Evolutionary conservation across 1,140 invertebrate species (phyloP), one percentile per base, ranked within the genome.

Genomic region (Hylyphantes graminicola): DNA sequence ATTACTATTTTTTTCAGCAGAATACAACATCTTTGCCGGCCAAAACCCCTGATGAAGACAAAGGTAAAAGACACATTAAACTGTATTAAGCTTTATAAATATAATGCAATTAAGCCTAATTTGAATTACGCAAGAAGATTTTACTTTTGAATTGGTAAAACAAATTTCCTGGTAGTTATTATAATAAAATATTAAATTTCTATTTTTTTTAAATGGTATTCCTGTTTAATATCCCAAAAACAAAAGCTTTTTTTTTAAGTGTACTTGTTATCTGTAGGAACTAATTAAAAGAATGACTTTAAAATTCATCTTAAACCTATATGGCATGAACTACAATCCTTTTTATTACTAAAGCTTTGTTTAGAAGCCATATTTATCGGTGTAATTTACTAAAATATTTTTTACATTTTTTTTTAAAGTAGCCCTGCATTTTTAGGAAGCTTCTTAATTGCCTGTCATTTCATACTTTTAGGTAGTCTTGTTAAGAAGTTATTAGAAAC

Each of bases 401-500:
- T 59, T 4, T 59, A n/a, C 11, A 59, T 59, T 59, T 59, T 59
- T 59, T 59, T 59, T 59, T 59, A 59, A 35, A 2, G 35, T 6
- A 59, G 6, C 57, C 11, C n/a, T 59, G 57, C n/a, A 13, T 59
- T 59, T 63, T 15, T 19, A 63, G 35, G 35, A 35, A 35, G 19
- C 19, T 15, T 63, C 19, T 19, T 11, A 9, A 57, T 3, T 75
- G 15, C 8, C 17, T 10, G 12, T 67, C 48, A 67, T 67, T n/a
- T 35, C 35, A 6, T 65, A 10, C 13, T 81, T 57, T 59, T 9
- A 83, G 91, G 91, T 68, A 91, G 90, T 83, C 87, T 92, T 7
- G 92, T 93, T 8, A 91, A 92, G 85, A 92, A 93, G 87, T 92
- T 93, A 67, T 87, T 93, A 54, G 92, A 92, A 85, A 92, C 91